phyloP scores from a whole-genome alignment of 2,113 vertebrate species.

The Thermophis baileyi region DNA sequence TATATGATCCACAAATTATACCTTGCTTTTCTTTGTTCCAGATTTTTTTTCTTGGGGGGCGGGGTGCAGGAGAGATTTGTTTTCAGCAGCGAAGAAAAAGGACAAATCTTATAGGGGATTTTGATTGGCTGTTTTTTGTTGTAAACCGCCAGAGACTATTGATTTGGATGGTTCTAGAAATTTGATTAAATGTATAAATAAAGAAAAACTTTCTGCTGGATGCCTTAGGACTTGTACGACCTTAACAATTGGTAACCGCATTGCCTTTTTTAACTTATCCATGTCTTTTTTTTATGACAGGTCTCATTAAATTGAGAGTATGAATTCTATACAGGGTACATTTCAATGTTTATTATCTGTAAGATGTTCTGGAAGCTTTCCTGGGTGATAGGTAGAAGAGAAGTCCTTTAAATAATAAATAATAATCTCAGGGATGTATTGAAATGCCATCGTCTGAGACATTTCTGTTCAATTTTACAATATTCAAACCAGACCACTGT shows the following conservation, averaged over 20 bases:
- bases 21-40: neutral
- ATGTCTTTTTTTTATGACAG: neutral
- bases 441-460: neutral
- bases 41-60: neutral
- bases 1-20: neutral
- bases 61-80: neutral
- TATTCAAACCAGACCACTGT: neutral
- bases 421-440: neutral
- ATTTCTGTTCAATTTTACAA: neutral
- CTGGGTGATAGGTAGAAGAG: neutral
- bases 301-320: neutral
- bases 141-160: neutral
- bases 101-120: neutral
- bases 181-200: neutral
- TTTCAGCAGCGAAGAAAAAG: neutral
- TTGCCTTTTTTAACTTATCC: neutral
- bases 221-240: neutral
- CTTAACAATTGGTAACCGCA: neutral
- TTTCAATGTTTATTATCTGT: neutral
- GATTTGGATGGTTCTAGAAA: neutral
- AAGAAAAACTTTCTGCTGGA: neutral
- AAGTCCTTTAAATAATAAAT: neutral
- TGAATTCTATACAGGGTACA: neutral
- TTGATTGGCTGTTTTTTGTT: neutral
- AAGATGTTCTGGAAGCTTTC: neutral